These are phyloP conservation scores for Chloroceryle inda DNA, from an alignment of 2,797 vertebrate species.

Conservation along the genomic window DNA sequence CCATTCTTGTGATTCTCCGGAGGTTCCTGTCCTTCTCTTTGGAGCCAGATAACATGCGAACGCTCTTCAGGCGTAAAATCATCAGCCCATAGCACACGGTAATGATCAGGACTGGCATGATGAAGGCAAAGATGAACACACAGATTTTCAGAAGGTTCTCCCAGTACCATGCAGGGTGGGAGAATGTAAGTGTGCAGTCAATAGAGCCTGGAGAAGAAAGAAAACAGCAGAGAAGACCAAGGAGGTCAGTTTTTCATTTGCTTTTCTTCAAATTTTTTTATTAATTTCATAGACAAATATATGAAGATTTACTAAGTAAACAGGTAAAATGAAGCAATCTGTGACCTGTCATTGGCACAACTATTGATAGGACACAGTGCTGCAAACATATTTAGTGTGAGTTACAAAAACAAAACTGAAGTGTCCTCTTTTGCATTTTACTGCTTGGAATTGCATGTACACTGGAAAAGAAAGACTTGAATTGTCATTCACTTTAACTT, in stretches of 20 bases:
- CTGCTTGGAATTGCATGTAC: background rate
- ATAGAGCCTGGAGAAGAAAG: conserved; percentile 79
- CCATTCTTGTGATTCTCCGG: conserved; percentile 97
- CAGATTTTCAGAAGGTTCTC: conserved; percentile 98
- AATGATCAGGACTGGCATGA: conserved; percentile 98
- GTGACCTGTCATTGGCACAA: background rate
- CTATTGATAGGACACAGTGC: background rate
- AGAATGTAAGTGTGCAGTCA: conserved; percentile 94
- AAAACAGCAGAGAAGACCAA: conserved; percentile 13
- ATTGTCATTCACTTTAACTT: background rate
- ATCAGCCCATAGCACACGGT: conserved; percentile 97
- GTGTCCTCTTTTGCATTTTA: background rate
- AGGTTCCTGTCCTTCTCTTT: conserved; percentile 98
- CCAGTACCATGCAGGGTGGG: conserved; percentile 97
- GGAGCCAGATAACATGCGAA: conserved; percentile 97
- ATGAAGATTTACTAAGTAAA: background rate
- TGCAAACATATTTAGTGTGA: background rate
- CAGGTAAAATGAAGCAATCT: background rate
- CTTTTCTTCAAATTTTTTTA: background rate
- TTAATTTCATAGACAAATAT: background rate
- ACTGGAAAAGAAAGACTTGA: background rate
- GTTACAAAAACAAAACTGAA: background rate
- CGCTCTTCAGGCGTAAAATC: conserved; percentile 97
- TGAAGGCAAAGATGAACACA: conserved; percentile 98
- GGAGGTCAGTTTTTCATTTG: background rate